A percentile compares a stretch with the other conserved stretches of the same genome.
Evolutionary conservation across 2,888 invertebrate species (phyloP).

Genomic region (Melinopterus prodromus): DNA sequence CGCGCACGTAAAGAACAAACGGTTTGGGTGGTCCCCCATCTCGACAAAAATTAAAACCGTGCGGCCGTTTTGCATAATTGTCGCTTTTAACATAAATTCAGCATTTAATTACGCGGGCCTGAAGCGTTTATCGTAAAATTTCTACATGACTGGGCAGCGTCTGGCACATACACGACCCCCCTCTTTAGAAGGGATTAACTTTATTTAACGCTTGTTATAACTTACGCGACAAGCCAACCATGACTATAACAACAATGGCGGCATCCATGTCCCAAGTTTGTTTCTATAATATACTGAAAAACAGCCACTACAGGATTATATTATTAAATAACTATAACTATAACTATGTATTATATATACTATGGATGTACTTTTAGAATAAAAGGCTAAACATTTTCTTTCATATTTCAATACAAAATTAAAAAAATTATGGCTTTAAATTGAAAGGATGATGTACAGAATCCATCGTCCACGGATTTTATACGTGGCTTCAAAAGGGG

Average conservation of each 20-base stretch:
- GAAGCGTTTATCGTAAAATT: neutral
- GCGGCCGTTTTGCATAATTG: neutral
- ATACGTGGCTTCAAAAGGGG: too few species aligned
- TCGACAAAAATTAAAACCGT: neutral
- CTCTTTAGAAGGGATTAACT: neutral
- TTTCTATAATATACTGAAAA: too few species aligned
- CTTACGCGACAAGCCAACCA: neutral
- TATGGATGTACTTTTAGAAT: too few species aligned
- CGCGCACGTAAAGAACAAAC: neutral
- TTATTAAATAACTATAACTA: too few species aligned
- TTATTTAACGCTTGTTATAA: conserved; percentile 4
- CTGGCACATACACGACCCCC: neutral
- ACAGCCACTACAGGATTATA: too few species aligned
- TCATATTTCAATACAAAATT: too few species aligned
- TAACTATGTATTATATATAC: too few species aligned
- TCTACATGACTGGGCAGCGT: neutral
- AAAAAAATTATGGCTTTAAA: too few species aligned
- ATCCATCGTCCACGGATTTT: too few species aligned
- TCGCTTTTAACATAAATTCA: conserved; percentile 4
- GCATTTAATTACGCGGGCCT: neutral
- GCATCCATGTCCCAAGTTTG: too few species aligned
- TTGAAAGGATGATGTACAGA: too few species aligned
- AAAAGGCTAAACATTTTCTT: too few species aligned
- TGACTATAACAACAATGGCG: neutral
- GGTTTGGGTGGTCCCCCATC: neutral